Evolutionary conservation across 1,140 invertebrate species (phyloP).

Genomic region (Diabrotica undecimpunctata): DNA sequence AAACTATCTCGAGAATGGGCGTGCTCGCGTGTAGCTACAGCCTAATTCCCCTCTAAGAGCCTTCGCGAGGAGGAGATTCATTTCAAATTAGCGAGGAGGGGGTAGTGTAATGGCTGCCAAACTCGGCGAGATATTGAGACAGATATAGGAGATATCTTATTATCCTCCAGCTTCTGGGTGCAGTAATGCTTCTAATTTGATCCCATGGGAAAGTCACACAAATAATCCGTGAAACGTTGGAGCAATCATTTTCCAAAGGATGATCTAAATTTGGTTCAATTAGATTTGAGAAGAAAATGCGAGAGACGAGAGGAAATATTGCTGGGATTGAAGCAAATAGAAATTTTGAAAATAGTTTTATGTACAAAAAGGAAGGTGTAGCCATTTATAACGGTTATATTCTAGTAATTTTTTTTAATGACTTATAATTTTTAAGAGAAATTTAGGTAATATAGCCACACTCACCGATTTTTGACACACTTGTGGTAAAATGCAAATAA

Average conservation of each 20-base stretch:
- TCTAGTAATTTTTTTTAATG: no score
- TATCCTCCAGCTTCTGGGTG: slow-evolving; percentile 43
- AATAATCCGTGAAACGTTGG: slow-evolving; percentile 10
- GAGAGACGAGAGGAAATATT: neutral
- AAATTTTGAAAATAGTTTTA: no score
- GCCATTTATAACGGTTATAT: no score
- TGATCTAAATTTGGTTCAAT: slow-evolving; percentile 17
- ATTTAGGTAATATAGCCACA: no score
- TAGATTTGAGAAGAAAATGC: slow-evolving; percentile 7
- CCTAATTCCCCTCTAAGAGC: slow-evolving; percentile 11
- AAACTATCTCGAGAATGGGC: slow-evolving; percentile 20
- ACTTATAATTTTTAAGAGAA: no score
- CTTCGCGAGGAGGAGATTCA: slow-evolving; percentile 26
- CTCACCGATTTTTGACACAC: no score
- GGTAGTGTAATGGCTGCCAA: slow-evolving; percentile 45
- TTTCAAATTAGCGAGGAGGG: slow-evolving; percentile 36
- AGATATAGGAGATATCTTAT: slow-evolving; percentile 49
- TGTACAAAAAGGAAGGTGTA: no score
- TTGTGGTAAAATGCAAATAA: no score
- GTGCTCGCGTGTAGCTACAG: neutral
- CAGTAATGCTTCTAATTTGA: slow-evolving; percentile 47
- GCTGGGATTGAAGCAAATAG: neutral
- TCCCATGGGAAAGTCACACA: slow-evolving; percentile 38
- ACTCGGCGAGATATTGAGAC: slow-evolving; percentile 42
- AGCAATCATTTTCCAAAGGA: slow-evolving; percentile 11